Percentiles rank a stretch among this genome's conserved stretches.
phyloP scores from a whole-genome alignment of 2,113 vertebrate species.

The Aspidoscelis tigris region DNA sequence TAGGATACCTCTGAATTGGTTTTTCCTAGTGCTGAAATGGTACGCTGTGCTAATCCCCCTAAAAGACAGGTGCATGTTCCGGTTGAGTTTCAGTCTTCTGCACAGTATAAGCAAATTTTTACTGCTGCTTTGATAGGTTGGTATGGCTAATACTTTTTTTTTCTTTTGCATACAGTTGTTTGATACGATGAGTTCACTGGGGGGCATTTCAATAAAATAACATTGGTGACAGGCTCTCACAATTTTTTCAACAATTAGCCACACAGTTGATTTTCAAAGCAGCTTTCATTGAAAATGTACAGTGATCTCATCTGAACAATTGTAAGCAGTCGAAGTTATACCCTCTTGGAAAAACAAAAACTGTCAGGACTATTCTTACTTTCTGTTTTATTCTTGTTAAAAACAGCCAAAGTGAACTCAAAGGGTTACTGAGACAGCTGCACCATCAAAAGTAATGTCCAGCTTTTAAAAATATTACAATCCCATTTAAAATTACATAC shows the following conservation, averaged over 20 bases:
- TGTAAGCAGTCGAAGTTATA: not conserved
- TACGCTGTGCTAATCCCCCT: conserved; percentile 59
- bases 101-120: conserved; percentile 79
- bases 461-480: not conserved
- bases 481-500: not conserved
- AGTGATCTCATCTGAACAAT: no score
- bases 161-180: not conserved
- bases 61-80: conserved; percentile 75
- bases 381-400: not conserved
- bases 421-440: not conserved
- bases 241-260: not conserved
- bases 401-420: not conserved
- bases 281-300: not conserved
- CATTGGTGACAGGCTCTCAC: not conserved
- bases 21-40: conserved; percentile 69
- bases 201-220: not conserved
- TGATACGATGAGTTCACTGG: not conserved
- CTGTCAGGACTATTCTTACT: no score
- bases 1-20: conserved; percentile 65
- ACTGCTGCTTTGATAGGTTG: conserved; percentile 74
- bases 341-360: not conserved
- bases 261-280: not conserved
- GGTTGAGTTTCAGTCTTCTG: conserved; percentile 69
- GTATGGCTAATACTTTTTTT: conserved; percentile 47
- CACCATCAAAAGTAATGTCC: not conserved